Evolutionary conservation across 2,113 vertebrate genomes (phyloP), one percentile per base, ranked within the genome.

Genomic region (Cebidichthys violaceus): DNA sequence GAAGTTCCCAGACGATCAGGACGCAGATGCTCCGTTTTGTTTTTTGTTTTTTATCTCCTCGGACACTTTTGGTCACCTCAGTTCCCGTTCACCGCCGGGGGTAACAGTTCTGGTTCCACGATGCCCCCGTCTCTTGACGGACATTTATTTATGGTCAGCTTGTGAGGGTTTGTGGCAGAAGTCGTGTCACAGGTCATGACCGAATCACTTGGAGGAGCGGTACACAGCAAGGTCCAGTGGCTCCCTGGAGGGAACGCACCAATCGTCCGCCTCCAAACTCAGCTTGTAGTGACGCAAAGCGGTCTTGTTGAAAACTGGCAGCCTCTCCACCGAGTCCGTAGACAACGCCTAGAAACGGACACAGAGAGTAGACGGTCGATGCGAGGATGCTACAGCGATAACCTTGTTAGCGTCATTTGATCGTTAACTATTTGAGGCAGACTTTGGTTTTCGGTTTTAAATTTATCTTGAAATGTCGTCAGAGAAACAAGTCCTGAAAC

Each of bases 281-380:
- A 95, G 86, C 87, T 96, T 96, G 89, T 98, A 98, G 92, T 97
- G 96, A 43, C 96, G 94, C 94, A 97, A 95, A 0, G 96, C 96
- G 0, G 96, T 97, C 92, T 96, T 97, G 94, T 97, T 97, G 83
- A 96, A 97, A 54, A 98, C 96, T 0, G 97, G 97, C 76, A 98
- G 89, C 39, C 96, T 93, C 85, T 98, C 97, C 91, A 97, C 96
- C 0, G 96, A 97, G 85, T 98, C 97, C 0, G 96, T 96, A 37
- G 96, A 97, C 86, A 97, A 89, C 2, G 96, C 97, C 97, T 98
- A 76, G 33, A 33, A 37, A 77, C 33, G 60, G 22, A 65, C 33
- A 60, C 50, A 61, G 4, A 55, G 7, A 52, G 70, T 1, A 62
- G 4, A 31, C 27, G 24, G 11, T 59, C 24, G 59, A 70, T 64